These are phyloP conservation scores for Bombus sibiricus DNA, from an alignment of 1,140 invertebrate species.

Conservation along the genomic window DNA sequence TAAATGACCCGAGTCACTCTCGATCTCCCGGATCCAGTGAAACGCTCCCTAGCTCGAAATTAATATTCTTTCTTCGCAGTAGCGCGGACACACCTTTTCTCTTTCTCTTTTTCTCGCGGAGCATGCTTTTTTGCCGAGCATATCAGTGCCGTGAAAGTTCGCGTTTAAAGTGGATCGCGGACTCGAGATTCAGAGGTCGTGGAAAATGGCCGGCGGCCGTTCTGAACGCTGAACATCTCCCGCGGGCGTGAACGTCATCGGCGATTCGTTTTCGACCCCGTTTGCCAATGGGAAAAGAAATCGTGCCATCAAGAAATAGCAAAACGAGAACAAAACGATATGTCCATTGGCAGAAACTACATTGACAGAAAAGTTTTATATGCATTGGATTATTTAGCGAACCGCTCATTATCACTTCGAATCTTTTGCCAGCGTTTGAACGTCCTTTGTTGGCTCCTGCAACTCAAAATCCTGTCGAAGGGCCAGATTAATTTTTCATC, in stretches of 20 bases:
- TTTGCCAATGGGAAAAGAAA: background rate
- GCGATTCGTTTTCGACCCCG: background rate
- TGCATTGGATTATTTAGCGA: background rate
- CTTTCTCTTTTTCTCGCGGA: background rate
- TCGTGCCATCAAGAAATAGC: background rate
- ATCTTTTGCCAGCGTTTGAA: background rate
- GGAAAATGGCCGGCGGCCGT: constrained; percentile 20
- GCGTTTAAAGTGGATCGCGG: constrained; percentile 49
- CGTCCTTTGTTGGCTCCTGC: background rate
- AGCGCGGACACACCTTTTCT: constrained; percentile 9
- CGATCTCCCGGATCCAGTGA: constrained; percentile 10
- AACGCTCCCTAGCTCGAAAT: constrained; percentile 27
- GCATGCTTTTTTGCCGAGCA: constrained; percentile 46
- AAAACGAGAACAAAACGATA: background rate
- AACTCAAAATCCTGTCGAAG: background rate
- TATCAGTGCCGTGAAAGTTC: constrained; percentile 55
- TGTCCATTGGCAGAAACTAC: background rate
- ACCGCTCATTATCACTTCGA: background rate
- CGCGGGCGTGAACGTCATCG: background rate
- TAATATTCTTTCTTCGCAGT: constrained; percentile 44
- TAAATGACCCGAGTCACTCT: background rate
- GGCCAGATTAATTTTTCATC: background rate
- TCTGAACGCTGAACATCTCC: background rate
- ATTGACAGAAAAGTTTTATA: background rate
- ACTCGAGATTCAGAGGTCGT: constrained; percentile 34